phyloP scores from a whole-genome alignment of 2,797 vertebrate genomes.

The Neoniphon sammara region DNA sequence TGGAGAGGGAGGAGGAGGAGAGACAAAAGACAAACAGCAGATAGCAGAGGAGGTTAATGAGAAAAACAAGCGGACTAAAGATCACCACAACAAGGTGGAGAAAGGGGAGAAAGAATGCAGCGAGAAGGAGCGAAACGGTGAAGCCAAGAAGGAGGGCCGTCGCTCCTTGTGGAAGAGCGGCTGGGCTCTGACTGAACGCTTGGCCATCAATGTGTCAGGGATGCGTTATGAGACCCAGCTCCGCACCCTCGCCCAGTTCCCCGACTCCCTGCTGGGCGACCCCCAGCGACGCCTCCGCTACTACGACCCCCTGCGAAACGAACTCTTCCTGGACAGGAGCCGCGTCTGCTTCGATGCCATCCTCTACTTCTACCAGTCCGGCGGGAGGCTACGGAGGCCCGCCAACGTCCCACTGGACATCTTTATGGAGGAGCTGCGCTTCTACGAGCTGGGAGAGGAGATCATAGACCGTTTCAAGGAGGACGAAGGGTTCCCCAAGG shows the following conservation, averaged over 20 bases:
- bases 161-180: conserved; percentile 62
- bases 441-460: conserved; percentile 91
- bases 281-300: conserved; percentile 87
- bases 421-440: conserved; percentile 93
- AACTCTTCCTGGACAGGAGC: conserved; percentile 94
- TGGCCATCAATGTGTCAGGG: conserved; percentile 94
- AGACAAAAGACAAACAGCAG: conserved; percentile 45
- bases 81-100: conserved; percentile 68
- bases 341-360: conserved; percentile 93
- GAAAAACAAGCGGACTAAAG: conserved; percentile 69
- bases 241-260: conserved; percentile 90
- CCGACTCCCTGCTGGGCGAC: conserved; percentile 91
- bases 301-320: conserved; percentile 89
- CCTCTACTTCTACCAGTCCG: conserved; percentile 95
- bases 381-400: conserved; percentile 88
- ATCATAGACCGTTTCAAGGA: conserved; percentile 87
- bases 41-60: conserved; percentile 57
- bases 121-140: conserved; percentile 42
- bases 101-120: conserved; percentile 66
- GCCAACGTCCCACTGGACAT: conserved; percentile 91
- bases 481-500: conserved; percentile 90
- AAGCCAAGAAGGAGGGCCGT: conserved; percentile 43
- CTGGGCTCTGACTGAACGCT: conserved; percentile 80
- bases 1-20: conserved; percentile 5
- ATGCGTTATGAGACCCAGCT: conserved; percentile 92